These are phyloP conservation scores for Parapsyche elsis DNA, from an alignment of 1,140 invertebrate species.

Conservation along the genomic window DNA sequence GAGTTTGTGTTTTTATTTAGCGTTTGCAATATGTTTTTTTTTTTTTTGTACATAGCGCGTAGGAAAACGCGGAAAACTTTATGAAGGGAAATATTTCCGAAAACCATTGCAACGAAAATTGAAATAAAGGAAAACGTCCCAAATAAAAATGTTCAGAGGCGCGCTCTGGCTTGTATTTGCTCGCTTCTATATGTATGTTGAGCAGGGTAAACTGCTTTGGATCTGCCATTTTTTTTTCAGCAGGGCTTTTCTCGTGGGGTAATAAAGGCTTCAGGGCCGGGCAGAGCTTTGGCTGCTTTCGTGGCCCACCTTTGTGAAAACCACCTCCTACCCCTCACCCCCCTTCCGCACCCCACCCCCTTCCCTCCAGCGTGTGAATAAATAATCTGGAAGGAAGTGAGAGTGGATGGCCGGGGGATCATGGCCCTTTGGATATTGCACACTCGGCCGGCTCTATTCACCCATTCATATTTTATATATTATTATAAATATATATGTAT, in stretches of 20 bases:
- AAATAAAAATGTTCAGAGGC: conserved; percentile 32
- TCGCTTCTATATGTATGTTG: background rate
- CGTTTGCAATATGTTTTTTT: conserved; percentile 34
- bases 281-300: conserved; percentile 26
- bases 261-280: conserved; percentile 37
- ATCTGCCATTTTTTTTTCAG: conserved; percentile 27
- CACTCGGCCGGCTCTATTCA: conserved; percentile 23
- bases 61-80: conserved; percentile 38
- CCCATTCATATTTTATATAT: conserved; percentile 31
- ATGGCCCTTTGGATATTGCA: conserved; percentile 15
- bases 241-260: conserved; percentile 32
- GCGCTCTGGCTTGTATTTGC: background rate
- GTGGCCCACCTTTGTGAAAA: conserved; percentile 34
- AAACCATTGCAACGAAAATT: conserved; percentile 51
- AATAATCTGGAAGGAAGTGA: conserved; percentile 49
- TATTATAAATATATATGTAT: background rate
- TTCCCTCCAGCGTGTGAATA: conserved; percentile 30
- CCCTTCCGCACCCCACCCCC: background rate
- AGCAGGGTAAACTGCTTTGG: conserved; percentile 37
- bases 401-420: conserved; percentile 41
- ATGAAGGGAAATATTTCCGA: conserved; percentile 43
- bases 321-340: background rate
- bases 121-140: conserved; percentile 44
- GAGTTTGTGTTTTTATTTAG: conserved; percentile 37
- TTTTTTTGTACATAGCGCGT: conserved; percentile 12